Base-by-base conservation (phyloP, 2,113 vertebrate species). In the Riparia riparia region DNA sequence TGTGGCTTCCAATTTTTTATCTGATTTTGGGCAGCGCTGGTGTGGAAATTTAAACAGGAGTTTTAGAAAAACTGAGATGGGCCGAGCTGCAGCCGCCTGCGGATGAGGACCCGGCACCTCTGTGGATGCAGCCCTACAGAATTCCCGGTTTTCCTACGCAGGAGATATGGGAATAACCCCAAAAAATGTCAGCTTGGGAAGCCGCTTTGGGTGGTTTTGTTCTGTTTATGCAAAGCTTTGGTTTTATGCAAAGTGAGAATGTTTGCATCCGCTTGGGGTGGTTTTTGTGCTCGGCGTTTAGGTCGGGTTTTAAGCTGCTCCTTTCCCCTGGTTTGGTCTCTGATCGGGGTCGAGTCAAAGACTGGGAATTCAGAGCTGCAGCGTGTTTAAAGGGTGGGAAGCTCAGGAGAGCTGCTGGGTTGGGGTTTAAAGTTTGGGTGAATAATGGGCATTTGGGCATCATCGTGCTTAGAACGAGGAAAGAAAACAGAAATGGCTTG, bases 161-260 rank as follows among this genome's bases (percentile, higher is more conserved):
- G 42, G 39, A 68, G 5, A 77, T 14, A 21, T 0, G 14, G 29
- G 63, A 76, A 64, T 10, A 16, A 57, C 25, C 3, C 4, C 7
- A 6, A 24, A 93, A 83, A 86, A 20, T 1, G 3, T 18, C 84
- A 37, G 0, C 14, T 60, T 1, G 6, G 17, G 71, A 79, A 80
- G 44, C 10, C 44, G 34, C 31, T 90, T 88, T 90, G 76, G 53
- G 79, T 74, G 58, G 0, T 57, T 86, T 90, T 34, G 11, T 69
- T 69, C 49, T 49, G 7, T 47, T 94, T 41, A 80, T 86, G 79
- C 89, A 93, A 95, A 94, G 60, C 21, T 85, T 28, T 66, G 58
- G 37, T 80, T 53, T 49, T 11, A 76, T 68, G 83, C 34, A 89
- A 86, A 41, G 31, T 2, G 3, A 37, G 80, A 86, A 28, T 22